Base-by-base conservation (phyloP, 2,888 invertebrate genomes). In the Ochropleura plecta region DNA sequence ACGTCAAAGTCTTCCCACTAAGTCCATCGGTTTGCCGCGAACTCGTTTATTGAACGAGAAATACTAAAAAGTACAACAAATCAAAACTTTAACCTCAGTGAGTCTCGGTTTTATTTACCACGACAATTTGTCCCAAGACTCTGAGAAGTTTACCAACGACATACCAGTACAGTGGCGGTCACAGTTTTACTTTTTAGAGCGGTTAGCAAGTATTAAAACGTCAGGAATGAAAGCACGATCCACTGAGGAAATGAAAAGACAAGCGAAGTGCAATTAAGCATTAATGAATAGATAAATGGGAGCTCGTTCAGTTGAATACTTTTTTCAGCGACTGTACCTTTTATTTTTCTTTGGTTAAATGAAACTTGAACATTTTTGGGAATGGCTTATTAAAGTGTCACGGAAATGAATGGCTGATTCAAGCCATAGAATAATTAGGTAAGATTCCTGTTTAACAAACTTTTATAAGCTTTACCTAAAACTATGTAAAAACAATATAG, bases 181-280 rank as follows among this genome's bases (percentile, higher is more conserved):
- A 74, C 60, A 79, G 48, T 65, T 82, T 44, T 46, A 62, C 68
- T 67, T 67, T 69, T 68, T 53, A 59, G 14, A 76, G 40, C 60
- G 60, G 76, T 84, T 81, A 73, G 65, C 64, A n/a, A 64, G 72
- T 63, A 85, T 78, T 81, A 82, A 83, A 85, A 55, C 70, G 65
- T 69, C 74, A 75, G 60, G 57, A 75, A 68, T 59, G 66, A 64
- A 76, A 55, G 69, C 60, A 59, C 68, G 74, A 73, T 78, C 70
- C 59, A 70, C 57, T 42, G 51, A 40, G 82, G 73, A 73, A 85
- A 78, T 85, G 74, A 73, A 79, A 75, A 85, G 72, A 83, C 82
- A 78, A 82, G 79, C 70, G 46, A 66, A 66, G 51, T 69, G 72
- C 75, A 85, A 85, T 82, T 73, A 83, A 71, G 63, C 49, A 73